Conservation (phyloP, 2,113 vertebrate species). For the Zingel zingel region DNA sequence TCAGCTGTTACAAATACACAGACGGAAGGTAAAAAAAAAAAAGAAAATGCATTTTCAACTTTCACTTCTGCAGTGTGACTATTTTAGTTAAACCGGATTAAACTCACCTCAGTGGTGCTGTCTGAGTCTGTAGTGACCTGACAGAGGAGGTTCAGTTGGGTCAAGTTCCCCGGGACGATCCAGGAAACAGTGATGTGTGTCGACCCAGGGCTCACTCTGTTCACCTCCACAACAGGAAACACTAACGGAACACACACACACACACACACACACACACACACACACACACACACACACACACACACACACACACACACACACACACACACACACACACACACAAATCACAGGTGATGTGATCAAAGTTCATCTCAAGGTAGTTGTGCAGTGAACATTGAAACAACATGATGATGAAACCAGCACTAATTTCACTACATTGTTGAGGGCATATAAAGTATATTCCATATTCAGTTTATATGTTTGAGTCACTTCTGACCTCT, state of each 20-base stretch:
- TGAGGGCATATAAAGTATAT: neutral
- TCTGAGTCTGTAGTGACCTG: constrained; percentile 46
- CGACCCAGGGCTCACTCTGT: constrained; percentile 29
- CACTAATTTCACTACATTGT: neutral
- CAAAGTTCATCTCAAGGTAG: neutral
- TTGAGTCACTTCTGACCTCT: constrained; percentile 59
- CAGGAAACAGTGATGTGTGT: constrained; percentile 57
- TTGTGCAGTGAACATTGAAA: neutral
- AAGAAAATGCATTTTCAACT: neutral
- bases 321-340: too few relatives aligned
- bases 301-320: too few relatives aligned
- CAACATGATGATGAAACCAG: neutral
- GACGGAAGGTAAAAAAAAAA: neutral
- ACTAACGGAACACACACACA: constrained; percentile 53
- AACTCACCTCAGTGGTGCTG: constrained; percentile 24
- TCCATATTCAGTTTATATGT: neutral
- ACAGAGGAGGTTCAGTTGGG: constrained; percentile 55
- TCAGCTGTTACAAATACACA: constrained; percentile 48
- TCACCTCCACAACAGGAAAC: constrained; percentile 52
- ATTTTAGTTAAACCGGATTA: neutral
- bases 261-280: neutral
- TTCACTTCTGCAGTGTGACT: neutral
- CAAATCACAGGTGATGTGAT: neutral
- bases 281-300: neutral
- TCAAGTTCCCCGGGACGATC: constrained; percentile 54